A percentile compares a stretch with the other conserved stretches of the same genome.
Evolutionary conservation across 1,140 invertebrate genomes (phyloP).

Genomic region (Pomacea maculata): DNA sequence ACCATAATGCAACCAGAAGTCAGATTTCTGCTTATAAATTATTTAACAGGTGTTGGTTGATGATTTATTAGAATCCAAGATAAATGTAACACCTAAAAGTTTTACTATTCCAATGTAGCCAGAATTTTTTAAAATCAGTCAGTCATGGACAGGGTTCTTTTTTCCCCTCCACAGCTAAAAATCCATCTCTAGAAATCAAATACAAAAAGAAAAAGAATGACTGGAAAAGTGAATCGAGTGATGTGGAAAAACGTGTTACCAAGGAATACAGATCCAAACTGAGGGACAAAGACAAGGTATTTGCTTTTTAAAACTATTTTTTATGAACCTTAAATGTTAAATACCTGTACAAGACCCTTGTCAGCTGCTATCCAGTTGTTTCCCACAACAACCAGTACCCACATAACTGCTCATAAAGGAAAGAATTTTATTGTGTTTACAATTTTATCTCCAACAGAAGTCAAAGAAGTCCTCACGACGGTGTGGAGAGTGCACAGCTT

Average conservation of each 20-base stretch:
- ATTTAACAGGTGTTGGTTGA: no score
- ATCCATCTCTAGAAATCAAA: conserved; percentile 81
- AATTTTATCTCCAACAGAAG: conserved; percentile 13
- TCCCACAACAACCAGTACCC: no score
- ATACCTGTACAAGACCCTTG: no score
- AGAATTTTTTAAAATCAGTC: no score
- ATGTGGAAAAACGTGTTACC: conserved; percentile 31
- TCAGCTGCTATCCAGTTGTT: no score
- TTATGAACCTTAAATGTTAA: no score
- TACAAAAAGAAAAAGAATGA: conserved; percentile 66
- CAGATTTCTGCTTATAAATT: no score
- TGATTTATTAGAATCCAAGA: no score
- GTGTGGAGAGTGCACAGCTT: conserved; percentile 86
- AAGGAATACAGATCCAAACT: conserved; percentile 44
- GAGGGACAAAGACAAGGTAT: conserved; percentile 38
- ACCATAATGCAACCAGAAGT: no score
- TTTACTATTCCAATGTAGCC: no score
- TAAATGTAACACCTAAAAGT: no score
- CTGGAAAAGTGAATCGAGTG: conserved; percentile 39
- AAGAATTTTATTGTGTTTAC: not conserved
- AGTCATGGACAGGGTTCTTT: not conserved
- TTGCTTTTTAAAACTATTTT: not conserved
- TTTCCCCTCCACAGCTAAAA: conserved; percentile 74
- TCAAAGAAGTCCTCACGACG: conserved; percentile 64
- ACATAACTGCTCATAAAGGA: no score